These are phyloP conservation scores for Pterocles orientalis DNA, from an alignment of 2,113 vertebrate species.

Conservation along the genomic window DNA sequence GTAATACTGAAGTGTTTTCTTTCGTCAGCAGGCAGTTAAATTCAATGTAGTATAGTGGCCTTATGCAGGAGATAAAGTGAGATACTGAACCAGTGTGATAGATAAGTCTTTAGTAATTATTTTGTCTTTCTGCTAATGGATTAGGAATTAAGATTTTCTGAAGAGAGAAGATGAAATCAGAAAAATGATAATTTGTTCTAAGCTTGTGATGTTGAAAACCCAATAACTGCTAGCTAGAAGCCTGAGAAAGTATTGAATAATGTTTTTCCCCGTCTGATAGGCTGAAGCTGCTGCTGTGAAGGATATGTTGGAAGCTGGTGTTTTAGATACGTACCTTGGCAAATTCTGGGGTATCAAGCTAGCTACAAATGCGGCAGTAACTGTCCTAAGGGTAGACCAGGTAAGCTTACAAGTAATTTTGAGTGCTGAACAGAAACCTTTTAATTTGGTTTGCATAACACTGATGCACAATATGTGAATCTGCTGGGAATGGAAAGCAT, in stretches of 20 bases:
- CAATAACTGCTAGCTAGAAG: not conserved
- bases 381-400: conserved; percentile 95
- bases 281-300: conserved; percentile 88
- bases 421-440: not conserved
- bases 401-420: conserved; percentile 69
- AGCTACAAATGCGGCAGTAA: conserved; percentile 94
- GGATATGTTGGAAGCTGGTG: conserved; percentile 89
- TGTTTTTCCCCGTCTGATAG: conserved; percentile 59
- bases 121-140: not conserved
- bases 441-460: not conserved
- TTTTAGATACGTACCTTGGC: conserved; percentile 91
- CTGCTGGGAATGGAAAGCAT: not conserved
- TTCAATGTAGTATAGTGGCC: not conserved
- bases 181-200: not conserved
- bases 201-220: not conserved
- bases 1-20: not conserved
- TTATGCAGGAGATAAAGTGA: not conserved
- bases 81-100: not conserved
- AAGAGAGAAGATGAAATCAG: not conserved
- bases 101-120: not conserved
- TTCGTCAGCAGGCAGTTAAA: not conserved
- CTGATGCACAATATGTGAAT: not conserved
- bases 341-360: conserved; percentile 95
- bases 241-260: not conserved
- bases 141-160: not conserved